phyloP scores from a whole-genome alignment of 2,113 vertebrate genomes.

The Dicaeum eximium region DNA sequence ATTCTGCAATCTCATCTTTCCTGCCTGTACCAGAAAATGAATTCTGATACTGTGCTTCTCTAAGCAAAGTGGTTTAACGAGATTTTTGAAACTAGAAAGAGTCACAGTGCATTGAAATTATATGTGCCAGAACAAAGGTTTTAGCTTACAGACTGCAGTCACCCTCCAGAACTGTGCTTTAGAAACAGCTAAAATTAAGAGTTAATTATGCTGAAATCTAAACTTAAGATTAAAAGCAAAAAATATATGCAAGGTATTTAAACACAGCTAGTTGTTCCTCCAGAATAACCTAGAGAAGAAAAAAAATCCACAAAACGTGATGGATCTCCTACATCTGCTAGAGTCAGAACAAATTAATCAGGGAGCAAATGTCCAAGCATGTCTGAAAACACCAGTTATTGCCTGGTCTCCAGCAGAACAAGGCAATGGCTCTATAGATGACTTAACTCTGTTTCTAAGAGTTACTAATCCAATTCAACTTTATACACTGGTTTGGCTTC shows the following conservation, averaged over 20 bases:
- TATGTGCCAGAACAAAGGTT: not conserved
- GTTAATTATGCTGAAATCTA: not conserved
- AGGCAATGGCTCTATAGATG: not conserved
- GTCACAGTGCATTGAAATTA: not conserved
- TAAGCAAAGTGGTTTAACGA: not conserved
- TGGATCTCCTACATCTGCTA: not conserved
- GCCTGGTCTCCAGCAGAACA: not conserved
- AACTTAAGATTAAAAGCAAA: not conserved
- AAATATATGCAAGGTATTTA: not conserved
- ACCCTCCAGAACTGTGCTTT: not conserved
- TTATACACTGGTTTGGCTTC: not conserved
- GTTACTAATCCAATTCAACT: not conserved
- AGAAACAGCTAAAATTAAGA: not conserved
- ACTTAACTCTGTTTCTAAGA: not conserved
- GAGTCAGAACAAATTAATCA: not conserved
- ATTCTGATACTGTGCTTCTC: not conserved
- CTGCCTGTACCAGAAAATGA: not conserved
- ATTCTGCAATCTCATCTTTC: not conserved
- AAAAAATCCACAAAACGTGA: not conserved
- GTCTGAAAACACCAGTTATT: not conserved
- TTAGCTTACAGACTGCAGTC: not conserved
- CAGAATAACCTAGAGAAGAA: not conserved
- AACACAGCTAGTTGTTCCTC: not conserved
- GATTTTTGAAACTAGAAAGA: not conserved
- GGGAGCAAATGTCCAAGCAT: not conserved